Conservation (phyloP, 2,113 vertebrate genomes). For the Elachura formosa region DNA sequence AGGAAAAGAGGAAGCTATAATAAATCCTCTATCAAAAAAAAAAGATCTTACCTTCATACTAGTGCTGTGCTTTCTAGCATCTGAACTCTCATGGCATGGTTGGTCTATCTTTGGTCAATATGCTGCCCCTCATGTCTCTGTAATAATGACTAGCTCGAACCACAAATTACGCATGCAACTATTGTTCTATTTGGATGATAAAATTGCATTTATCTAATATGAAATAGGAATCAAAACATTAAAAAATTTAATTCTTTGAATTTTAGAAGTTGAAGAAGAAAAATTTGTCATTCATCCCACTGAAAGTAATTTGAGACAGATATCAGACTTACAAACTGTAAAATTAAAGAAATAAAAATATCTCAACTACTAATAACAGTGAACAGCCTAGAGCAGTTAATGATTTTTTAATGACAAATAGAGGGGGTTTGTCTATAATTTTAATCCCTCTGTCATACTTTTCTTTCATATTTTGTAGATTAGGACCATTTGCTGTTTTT, state of each 20-base stretch:
- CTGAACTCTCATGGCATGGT: not conserved
- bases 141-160: rapidly evolving
- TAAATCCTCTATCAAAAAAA: not conserved
- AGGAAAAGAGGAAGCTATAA: not conserved
- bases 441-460: not conserved
- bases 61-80: not conserved
- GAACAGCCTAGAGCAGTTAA: not conserved
- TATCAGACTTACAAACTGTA: not conserved
- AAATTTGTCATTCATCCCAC: not conserved
- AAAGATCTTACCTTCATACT: not conserved
- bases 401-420: not conserved
- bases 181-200: not conserved
- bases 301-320: not conserved
- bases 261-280: not conserved
- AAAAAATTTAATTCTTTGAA: not conserved
- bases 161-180: not conserved
- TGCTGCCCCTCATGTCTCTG: not conserved
- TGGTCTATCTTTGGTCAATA: not conserved
- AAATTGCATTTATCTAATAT: not conserved
- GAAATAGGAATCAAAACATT: not conserved
- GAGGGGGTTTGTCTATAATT: not conserved
- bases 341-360: not conserved
- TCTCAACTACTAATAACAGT: not conserved
- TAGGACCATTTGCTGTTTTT: not conserved
- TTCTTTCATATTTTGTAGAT: not conserved